phyloP scores from a whole-genome alignment of 2,113 vertebrate genomes.

The Entelurus aequoreus region DNA sequence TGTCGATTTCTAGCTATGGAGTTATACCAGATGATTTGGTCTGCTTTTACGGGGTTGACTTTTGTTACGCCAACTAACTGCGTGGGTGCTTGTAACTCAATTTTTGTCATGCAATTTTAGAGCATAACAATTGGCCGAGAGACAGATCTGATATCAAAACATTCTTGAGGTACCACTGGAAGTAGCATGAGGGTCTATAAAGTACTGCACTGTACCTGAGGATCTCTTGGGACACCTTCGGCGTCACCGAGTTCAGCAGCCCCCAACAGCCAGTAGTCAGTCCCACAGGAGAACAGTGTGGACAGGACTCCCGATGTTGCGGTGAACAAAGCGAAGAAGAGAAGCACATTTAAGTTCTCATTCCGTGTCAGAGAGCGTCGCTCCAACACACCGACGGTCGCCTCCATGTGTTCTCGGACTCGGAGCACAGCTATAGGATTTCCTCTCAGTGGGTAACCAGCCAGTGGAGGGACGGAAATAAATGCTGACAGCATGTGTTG shows the following conservation, averaged over 20 bases:
- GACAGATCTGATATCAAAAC: too few species aligned
- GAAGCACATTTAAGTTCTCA: slow-evolving; percentile 12
- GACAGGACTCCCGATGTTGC: slow-evolving; percentile 18
- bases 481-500: slow-evolving; percentile 16
- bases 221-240: not conserved
- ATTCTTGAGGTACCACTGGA: too few species aligned
- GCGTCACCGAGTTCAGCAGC: slow-evolving; percentile 21
- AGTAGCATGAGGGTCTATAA: not conserved
- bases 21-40: too few species aligned
- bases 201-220: not conserved
- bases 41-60: too few species aligned
- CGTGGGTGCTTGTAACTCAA: too few species aligned
- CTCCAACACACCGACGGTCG: slow-evolving; percentile 16
- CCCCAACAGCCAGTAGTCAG: slow-evolving; percentile 56
- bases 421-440: not conserved
- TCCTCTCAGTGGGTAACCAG: not conserved
- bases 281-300: slow-evolving; percentile 38
- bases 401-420: slow-evolving; percentile 17
- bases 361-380: not conserved
- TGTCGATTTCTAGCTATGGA: too few species aligned
- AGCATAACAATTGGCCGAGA: not conserved
- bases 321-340: slow-evolving; percentile 42
- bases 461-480: slow-evolving; percentile 26
- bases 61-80: too few species aligned
- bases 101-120: too few species aligned